Evolutionary conservation across 2,888 invertebrate species (phyloP), one percentile per base, ranked within the genome.

Genomic region (Leucania comma): DNA sequence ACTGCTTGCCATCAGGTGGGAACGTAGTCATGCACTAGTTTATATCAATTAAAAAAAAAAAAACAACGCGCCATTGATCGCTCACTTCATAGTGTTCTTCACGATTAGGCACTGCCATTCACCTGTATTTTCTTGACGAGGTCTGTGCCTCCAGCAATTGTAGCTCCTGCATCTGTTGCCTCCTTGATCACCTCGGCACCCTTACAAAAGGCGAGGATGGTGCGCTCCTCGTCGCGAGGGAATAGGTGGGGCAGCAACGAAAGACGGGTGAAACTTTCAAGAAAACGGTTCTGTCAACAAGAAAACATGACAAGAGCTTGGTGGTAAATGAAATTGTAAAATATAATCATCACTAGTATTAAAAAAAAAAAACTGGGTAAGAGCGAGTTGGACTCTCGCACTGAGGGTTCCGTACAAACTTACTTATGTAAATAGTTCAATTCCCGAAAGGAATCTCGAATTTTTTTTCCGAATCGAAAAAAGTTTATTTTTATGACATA

Each of bases 171-270:
- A 26, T 97, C 96, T 20, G 93, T 91, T 0, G 97, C 98, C 75
- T 96, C 95, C 63, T 96, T 93, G 62, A 97, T 96, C 24, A 96
- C 86, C 66, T 97, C 97, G 0, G 95, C 90, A n/a, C 96, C 96
- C 89, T 98, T 98, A 72, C 97, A 97, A 90, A 99, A 98, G 0
- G 97, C 98, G 1, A 98, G 91, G 51, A 98, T 96, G 0, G 96
- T 96, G 48, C 98, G 96, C 35, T 97, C 96, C 73, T 97, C 97
- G 0, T 97, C 97, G 24, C 97, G 97, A 2, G 97, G 96, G 89
- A 98, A 98, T 57, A 94, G 90, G 87, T 98, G 96, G 0, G 98
- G 98, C 32, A 98, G 94, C 56, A 97, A 91, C 0, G 97, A 96
- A 63, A 98, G 96, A 54, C 97, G 96, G 20, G 96, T 94, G 86